Base-by-base conservation (phyloP, 2,113 vertebrate genomes). In the Oncorhynchus clarkii region DNA sequence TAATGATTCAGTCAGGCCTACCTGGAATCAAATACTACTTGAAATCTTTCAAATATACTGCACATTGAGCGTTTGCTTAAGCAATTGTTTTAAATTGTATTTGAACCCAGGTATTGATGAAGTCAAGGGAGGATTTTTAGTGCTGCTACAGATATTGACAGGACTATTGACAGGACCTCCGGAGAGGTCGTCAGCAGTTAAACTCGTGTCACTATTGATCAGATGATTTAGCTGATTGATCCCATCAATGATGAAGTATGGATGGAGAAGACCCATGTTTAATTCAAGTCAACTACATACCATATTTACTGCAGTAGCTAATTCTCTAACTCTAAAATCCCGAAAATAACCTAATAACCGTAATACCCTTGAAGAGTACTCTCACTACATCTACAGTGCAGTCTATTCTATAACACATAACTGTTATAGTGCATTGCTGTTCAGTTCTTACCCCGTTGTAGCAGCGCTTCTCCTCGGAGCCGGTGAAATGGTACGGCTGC, bases 401-500 rank as follows among this genome's bases (percentile, higher is more conserved):
- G 39, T 45, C 39, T 12, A 3, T 45, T 45, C 39, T 45, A 45
- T 45, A 45, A 45, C 39, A 45, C 8, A 11, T 11, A 11, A 45
- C 39, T 45, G 2, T 45, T 3, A 45, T 45, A 45, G 39, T 45
- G 9, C 8, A 45, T 45, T 45, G 39, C 11, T 45, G 39, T 11
- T 45, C 22, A 27, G n/a, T 29, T 80, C 92, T 96, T 93, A 99
- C 98, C 95, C 90, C 90, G 22, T 96, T 96, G 86, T 94, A 95
- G 89, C 96, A 97, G 90, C 94, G 92, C 80, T 91, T 96, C 69
- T 90, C 93, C 67, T 95, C 93, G 1, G 95, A 95, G 60, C 94
- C 94, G 0, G 96, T 96, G 83, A 99, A 97, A 85, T 99, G 97
- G 78, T 95, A 95, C 18, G 95, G 96, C 84, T 96, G 96, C 13